phyloP scores from a whole-genome alignment of 2,888 invertebrate species.

The Aquatica leii region DNA sequence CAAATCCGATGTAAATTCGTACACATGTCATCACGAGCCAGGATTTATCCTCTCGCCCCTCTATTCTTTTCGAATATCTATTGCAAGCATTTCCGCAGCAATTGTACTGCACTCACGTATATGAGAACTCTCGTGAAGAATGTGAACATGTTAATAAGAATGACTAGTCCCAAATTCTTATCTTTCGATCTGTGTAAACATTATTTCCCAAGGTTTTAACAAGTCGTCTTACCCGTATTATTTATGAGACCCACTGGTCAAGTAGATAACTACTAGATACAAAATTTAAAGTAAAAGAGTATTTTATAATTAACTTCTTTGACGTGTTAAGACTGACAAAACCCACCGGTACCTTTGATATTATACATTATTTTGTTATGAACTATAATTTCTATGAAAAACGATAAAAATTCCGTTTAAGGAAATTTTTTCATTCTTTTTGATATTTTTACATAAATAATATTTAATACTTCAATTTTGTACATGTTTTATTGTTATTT shows the following conservation, averaged over 20 bases:
- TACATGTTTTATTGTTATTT: no score
- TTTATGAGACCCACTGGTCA: conserved; percentile 55
- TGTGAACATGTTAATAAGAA: conserved; percentile 54
- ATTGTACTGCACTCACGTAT: conserved; percentile 38
- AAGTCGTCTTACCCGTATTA: conserved; percentile 51
- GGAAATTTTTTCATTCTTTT: no score
- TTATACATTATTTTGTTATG: no score
- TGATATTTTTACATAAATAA: no score
- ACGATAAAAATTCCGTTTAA: no score
- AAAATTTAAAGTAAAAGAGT: conserved; percentile 48
- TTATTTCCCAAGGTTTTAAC: conserved; percentile 56
- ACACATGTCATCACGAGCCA: conserved; percentile 35
- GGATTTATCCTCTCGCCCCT: conserved; percentile 21
- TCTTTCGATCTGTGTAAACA: conserved; percentile 56
- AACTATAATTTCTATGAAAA: no score
- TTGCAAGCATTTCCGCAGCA: conserved; percentile 45
- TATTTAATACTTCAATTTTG: no score
- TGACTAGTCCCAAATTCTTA: conserved; percentile 52
- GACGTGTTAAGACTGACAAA: no score
- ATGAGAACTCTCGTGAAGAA: conserved; percentile 45
- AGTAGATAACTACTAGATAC: conserved; percentile 42
- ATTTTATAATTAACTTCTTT: conserved; percentile 17
- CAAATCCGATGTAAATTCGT: conserved; percentile 16
- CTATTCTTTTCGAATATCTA: conserved; percentile 38
- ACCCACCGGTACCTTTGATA: no score